Evolutionary conservation across 1,140 invertebrate genomes (phyloP).

Genomic region (Calliphora vicina): DNA sequence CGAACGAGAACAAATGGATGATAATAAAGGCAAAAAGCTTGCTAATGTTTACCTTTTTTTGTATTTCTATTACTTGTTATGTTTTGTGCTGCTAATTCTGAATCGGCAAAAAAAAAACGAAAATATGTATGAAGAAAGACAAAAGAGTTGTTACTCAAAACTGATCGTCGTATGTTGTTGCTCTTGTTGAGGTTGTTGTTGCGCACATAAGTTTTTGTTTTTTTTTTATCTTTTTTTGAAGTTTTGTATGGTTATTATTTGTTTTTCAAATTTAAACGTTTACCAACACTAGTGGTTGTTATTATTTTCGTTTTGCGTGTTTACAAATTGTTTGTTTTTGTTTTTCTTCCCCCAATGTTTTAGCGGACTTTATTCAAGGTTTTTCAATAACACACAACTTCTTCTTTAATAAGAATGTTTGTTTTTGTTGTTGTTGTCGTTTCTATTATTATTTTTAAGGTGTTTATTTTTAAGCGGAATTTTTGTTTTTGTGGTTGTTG

Average conservation of each 20-base stretch:
- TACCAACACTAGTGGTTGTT: background rate
- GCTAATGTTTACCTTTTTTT: conserved; percentile 33
- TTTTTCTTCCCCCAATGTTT: background rate
- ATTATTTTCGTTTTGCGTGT: background rate
- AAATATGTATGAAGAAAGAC: background rate
- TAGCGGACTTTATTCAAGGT: conserved; percentile 32
- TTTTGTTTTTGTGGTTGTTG: background rate
- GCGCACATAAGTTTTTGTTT: background rate
- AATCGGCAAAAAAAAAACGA: conserved; percentile 3
- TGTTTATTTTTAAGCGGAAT: conserved; percentile 1
- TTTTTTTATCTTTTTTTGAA: background rate
- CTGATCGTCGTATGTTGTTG: background rate
- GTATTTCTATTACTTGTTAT: conserved; percentile 23
- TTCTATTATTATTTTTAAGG: background rate
- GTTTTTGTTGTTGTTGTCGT: background rate
- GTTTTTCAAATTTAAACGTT: background rate
- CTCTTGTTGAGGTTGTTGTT: background rate
- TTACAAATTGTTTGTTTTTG: background rate
- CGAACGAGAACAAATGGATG: background rate
- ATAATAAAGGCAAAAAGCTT: background rate
- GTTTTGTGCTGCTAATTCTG: conserved; percentile 21
- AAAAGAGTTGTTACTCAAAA: conserved; percentile 4
- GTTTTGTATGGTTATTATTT: no score
- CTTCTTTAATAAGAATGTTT: background rate
- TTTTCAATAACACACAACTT: conserved; percentile 18